These are phyloP conservation scores for Anoplophora glabripennis DNA, from an alignment of 1,140 invertebrate genomes.

Conservation along the genomic window DNA sequence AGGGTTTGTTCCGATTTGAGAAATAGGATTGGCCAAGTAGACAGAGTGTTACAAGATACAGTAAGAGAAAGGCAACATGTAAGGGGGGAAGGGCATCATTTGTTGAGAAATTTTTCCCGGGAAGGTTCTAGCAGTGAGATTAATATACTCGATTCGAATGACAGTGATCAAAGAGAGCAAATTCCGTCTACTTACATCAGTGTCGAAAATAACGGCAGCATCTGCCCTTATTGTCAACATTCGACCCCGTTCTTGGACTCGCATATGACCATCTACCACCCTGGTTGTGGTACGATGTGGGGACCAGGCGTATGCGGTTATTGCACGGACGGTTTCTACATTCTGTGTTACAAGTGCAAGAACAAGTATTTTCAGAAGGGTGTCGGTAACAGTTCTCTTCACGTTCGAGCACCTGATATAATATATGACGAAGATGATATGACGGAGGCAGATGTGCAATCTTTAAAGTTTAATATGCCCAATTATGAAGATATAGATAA, in stretches of 20 bases:
- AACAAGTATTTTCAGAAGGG: slow-evolving; percentile 47
- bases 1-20: slow-evolving; percentile 17
- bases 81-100: slow-evolving; percentile 49
- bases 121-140: slow-evolving; percentile 2
- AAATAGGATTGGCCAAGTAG: slow-evolving; percentile 21
- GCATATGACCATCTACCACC: slow-evolving; percentile 49
- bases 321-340: slow-evolving; percentile 48
- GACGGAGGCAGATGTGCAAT: slow-evolving; percentile 36
- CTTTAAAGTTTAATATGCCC: slow-evolving; percentile 33
- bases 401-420: slow-evolving; percentile 41
- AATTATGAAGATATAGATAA: slow-evolving; percentile 35
- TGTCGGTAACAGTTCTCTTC: slow-evolving; percentile 25
- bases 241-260: slow-evolving; percentile 40
- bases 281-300: slow-evolving; percentile 51
- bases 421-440: slow-evolving; percentile 42
- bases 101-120: slow-evolving; percentile 30
- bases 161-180: neutral
- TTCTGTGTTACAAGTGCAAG: slow-evolving; percentile 54
- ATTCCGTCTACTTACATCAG: slow-evolving; percentile 12
- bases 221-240: slow-evolving; percentile 46
- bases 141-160: neutral
- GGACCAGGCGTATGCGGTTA: slow-evolving; percentile 51
- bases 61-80: slow-evolving; percentile 50
- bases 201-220: slow-evolving; percentile 17
- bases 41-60: slow-evolving; percentile 28